Evolutionary conservation across 2,888 invertebrate species (phyloP), one percentile per base, ranked within the genome.

Genomic region (Cheilosia vulpina): DNA sequence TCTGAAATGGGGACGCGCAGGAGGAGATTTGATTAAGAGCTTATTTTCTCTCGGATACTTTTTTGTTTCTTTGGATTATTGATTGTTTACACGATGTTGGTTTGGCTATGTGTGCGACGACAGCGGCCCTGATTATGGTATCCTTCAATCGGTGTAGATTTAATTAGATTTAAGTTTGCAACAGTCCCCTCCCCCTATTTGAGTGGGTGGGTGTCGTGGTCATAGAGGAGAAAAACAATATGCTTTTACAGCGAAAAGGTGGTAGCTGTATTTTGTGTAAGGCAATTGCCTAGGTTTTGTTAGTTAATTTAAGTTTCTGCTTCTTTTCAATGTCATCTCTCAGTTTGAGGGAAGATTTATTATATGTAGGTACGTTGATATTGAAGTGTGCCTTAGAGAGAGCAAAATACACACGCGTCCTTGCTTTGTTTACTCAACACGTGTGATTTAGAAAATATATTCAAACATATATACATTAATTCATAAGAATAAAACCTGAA

Each of bases 101-200:
- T 58, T 43, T 24, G 38, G 21, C 58, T 71, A 50, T 68, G 55
- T 76, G 72, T 55, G 47, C 63, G 43, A 55, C 47, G 66, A 62
- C 62, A 73, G 50, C 50, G 79, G 41, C 72, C 55, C 55, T 69
- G 76, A 62, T 66, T 45, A 31, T 50, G 55, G 55, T 63, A 63
- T 80, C 58, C 66, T 63, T 57, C 75, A 55, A 62, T 73, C 45
- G 52, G 60, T 85, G 85, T 72, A 52, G 62, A 62, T 77, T 85
- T 85, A 85, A 81, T 85, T 85, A 81, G 81, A 81, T 85, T 79
- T 76, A 71, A 85, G 81, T 72, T 85, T 77, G 76, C 76, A 85
- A 81, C 62, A 68, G 68, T 57, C 53, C 45, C n/a, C 38, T 3
- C 24, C 55, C 24, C 13, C n/a, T 17, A 45, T 52, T 41, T 53